A percentile compares a stretch with the other conserved stretches of the same genome.
phyloP scores from a whole-genome alignment of 1,140 invertebrate genomes.

The Bemisia tabaci region DNA sequence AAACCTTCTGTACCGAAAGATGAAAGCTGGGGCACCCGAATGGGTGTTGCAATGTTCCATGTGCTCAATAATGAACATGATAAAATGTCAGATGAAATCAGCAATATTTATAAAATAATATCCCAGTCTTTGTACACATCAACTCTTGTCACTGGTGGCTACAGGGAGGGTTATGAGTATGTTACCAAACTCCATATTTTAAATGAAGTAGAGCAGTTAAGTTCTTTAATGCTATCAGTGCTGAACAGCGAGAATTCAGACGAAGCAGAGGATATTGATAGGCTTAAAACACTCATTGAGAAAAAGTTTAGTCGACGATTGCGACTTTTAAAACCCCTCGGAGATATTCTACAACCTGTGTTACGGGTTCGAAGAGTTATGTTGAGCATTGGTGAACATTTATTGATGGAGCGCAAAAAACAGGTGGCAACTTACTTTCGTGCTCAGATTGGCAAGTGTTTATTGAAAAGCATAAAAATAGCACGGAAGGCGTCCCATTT shows the following conservation, averaged over 20 bases:
- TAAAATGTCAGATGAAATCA: slow-evolving; percentile 33
- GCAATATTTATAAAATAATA: slow-evolving; percentile 38
- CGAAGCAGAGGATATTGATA: neutral
- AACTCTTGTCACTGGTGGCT: slow-evolving; percentile 44
- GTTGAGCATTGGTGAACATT: slow-evolving; percentile 16
- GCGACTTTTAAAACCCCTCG: slow-evolving; percentile 47
- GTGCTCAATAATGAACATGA: slow-evolving; percentile 32
- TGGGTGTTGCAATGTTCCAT: slow-evolving; percentile 42
- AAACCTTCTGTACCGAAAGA: slow-evolving; percentile 34
- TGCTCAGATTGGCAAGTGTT: slow-evolving; percentile 58
- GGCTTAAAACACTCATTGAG: slow-evolving; percentile 25
- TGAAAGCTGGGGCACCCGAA: slow-evolving; percentile 43
- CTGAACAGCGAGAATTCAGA: slow-evolving; percentile 41
- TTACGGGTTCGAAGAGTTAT: slow-evolving; percentile 51
- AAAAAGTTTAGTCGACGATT: slow-evolving; percentile 31
- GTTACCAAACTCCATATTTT: slow-evolving; percentile 61
- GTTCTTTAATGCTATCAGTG: slow-evolving; percentile 65
- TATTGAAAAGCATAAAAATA: slow-evolving; percentile 71
- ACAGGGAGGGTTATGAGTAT: slow-evolving; percentile 65
- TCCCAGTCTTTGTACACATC: slow-evolving; percentile 47
- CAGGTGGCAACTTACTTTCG: slow-evolving; percentile 10
- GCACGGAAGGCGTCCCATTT: slow-evolving; percentile 53
- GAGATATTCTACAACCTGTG: slow-evolving; percentile 56
- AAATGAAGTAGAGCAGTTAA: slow-evolving; percentile 59
- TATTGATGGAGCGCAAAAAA: slow-evolving; percentile 6